Conservation (phyloP, 2,888 invertebrate species). For the Brachylomia viminalis region DNA sequence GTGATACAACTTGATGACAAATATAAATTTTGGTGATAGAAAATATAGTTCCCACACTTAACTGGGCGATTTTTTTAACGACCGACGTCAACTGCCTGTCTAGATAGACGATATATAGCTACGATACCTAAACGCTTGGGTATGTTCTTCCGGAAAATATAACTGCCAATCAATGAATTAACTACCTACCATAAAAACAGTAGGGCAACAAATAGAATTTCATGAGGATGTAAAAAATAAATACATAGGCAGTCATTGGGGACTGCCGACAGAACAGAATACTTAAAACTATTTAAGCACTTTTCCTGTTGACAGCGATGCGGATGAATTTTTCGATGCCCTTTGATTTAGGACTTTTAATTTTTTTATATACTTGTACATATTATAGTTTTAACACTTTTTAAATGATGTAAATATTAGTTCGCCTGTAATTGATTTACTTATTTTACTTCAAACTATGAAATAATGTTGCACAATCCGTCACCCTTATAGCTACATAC, state of each 20-base stretch:
- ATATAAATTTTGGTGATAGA: too few relatives aligned
- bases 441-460: too few relatives aligned
- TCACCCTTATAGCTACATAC: too few relatives aligned
- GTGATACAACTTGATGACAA: too few relatives aligned
- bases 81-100: constrained; percentile 34
- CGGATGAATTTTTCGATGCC: too few relatives aligned
- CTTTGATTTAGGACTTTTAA: too few relatives aligned
- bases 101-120: constrained; percentile 8
- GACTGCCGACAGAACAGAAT: neutral
- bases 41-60: too few relatives aligned
- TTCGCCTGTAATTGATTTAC: too few relatives aligned
- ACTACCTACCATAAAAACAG: neutral
- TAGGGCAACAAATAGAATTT: neutral
- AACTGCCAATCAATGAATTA: constrained; percentile 1
- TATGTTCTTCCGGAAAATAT: neutral
- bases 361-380: too few relatives aligned
- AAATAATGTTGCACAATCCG: neutral
- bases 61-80: constrained; percentile 50
- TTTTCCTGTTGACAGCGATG: too few relatives aligned
- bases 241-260: neutral
- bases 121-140: neutral
- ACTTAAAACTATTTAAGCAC: neutral
- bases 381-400: too few relatives aligned
- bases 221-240: neutral
- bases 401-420: too few relatives aligned